Evolutionary conservation across 2,888 invertebrate genomes (phyloP).

Genomic region (Polymixis lichenea): DNA sequence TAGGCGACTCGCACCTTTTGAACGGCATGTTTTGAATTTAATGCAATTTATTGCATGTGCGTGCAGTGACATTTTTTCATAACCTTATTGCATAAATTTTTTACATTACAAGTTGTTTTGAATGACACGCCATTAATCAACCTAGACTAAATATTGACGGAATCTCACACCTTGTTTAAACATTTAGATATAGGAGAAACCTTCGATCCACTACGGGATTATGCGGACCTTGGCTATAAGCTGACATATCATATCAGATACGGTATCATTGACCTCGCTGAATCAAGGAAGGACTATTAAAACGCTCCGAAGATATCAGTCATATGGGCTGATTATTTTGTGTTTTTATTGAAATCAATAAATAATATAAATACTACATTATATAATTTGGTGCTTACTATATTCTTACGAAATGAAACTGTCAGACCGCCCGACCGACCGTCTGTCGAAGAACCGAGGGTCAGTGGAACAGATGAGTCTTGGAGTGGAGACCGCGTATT

Average conservation of each 20-base stretch:
- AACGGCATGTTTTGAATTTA: no score
- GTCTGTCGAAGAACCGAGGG: no score
- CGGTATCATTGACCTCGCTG: conserved; percentile 46
- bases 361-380: neutral
- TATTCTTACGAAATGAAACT: no score
- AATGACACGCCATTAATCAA: neutral
- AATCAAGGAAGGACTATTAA: conserved; percentile 26
- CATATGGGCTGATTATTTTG: conserved; percentile 23
- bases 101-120: neutral
- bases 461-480: no score
- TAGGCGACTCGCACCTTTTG: no score
- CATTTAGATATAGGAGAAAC: conserved; percentile 15
- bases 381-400: neutral
- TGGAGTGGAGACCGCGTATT: no score
- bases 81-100: no score
- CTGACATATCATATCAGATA: conserved; percentile 36
- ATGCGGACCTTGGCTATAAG: conserved; percentile 40
- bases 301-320: conserved; percentile 48
- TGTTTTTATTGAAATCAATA: conserved; percentile 22
- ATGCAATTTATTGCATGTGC: no score
- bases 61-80: no score
- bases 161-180: conserved; percentile 19
- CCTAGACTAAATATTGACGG: conserved; percentile 11
- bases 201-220: conserved; percentile 39
- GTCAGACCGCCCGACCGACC: no score